A percentile compares a stretch with the other conserved stretches of the same genome.
Conservation (phyloP, 1,140 invertebrate genomes). For the Macrostomum lignano region DNA sequence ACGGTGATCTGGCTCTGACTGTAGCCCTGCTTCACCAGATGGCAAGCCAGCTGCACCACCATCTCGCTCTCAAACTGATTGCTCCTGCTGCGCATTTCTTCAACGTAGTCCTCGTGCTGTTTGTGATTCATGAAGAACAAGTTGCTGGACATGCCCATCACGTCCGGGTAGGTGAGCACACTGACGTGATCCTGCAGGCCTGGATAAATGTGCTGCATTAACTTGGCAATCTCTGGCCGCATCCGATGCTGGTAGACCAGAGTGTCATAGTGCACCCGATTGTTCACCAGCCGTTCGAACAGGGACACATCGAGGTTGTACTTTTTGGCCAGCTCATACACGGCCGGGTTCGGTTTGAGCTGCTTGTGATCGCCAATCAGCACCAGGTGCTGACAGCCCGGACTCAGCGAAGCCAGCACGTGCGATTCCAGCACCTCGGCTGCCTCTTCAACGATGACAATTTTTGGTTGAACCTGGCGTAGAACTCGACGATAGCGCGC, state of each 20-base stretch:
- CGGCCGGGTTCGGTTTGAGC: constrained; percentile 20
- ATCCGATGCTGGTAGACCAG: constrained; percentile 26
- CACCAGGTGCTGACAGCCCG: constrained; percentile 8
- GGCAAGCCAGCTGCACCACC: constrained; percentile 11
- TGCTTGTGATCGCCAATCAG: constrained; percentile 31
- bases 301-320: constrained; percentile 17
- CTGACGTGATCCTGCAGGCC: constrained; percentile 11
- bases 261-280: constrained; percentile 11
- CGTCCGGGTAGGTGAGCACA: constrained; percentile 10
- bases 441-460: constrained; percentile 50
- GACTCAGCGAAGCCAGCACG: constrained; percentile 34
- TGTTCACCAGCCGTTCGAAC: constrained; percentile 14
- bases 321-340: constrained; percentile 11
- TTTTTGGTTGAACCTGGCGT: constrained; percentile 33
- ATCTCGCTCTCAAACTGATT: constrained; percentile 16
- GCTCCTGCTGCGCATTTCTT: constrained; percentile 11
- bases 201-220: constrained; percentile 18
- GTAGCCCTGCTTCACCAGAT: constrained; percentile 19
- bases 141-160: constrained; percentile 12
- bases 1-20: constrained; percentile 15
- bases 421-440: constrained; percentile 52
- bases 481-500: constrained; percentile 38
- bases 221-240: constrained; percentile 22
- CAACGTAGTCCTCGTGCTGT: constrained; percentile 8
- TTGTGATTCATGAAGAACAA: constrained; percentile 15